phyloP scores from a whole-genome alignment of 1,140 invertebrate species.

The Paralvinella palmiformis region DNA sequence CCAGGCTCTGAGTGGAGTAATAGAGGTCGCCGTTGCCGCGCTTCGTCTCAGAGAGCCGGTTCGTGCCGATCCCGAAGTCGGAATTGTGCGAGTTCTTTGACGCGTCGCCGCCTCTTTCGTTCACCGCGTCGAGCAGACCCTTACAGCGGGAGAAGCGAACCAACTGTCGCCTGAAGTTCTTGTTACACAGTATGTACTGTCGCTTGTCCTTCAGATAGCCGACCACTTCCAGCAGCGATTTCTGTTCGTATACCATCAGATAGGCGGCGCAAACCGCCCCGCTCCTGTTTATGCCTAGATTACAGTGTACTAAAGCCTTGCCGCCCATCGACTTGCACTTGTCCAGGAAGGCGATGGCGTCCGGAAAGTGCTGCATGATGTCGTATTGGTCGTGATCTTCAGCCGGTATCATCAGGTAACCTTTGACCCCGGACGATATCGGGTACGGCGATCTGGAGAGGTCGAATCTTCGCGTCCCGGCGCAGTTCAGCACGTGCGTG shows the following conservation, averaged over 20 bases:
- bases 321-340: constrained; percentile 5
- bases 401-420: constrained; percentile 15
- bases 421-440: constrained; percentile 3
- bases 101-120: not conserved
- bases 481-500: constrained; percentile 20
- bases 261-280: constrained; percentile 19
- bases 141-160: constrained; percentile 11
- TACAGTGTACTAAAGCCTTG: constrained; percentile 18
- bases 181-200: constrained; percentile 13
- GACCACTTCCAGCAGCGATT: constrained; percentile 15
- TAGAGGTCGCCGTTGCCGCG: not conserved
- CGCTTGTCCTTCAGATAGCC: constrained; percentile 18
- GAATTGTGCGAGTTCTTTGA: not conserved
- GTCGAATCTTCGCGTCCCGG: constrained; percentile 2
- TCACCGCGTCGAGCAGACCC: constrained; percentile 5
- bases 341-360: constrained; percentile 14
- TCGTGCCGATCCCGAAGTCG: not conserved
- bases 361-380: constrained; percentile 15
- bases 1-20: not conserved
- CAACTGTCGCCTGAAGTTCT: constrained; percentile 17
- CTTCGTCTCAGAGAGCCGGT: not conserved
- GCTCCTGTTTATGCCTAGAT: constrained; percentile 20
- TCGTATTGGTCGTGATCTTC: constrained; percentile 19
- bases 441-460: constrained; percentile 14
- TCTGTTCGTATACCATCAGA: constrained; percentile 14